Conservation (phyloP, 2,888 invertebrate genomes). For the Eupithecia tripunctaria region DNA sequence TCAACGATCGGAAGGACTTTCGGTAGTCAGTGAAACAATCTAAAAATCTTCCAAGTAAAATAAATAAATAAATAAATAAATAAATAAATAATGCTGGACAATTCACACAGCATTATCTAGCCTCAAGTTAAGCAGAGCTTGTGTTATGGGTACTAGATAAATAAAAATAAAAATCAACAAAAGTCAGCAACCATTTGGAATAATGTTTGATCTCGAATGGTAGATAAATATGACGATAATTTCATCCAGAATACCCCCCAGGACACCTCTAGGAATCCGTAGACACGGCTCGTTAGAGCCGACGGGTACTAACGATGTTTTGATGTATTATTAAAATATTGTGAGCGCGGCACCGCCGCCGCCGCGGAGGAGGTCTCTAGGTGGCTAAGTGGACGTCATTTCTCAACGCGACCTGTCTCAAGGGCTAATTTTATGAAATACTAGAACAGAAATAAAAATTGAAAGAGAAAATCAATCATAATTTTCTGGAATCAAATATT, state of each 20-base stretch:
- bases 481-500: background rate
- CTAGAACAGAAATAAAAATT: background rate
- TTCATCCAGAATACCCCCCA: conserved; percentile 32
- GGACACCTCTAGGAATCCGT: conserved; percentile 36
- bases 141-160: too few relatives aligned
- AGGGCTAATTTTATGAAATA: background rate
- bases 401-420: conserved; percentile 17
- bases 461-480: background rate
- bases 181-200: background rate
- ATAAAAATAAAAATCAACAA: background rate
- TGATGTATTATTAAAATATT: conserved; percentile 41
- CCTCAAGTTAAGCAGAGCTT: too few relatives aligned
- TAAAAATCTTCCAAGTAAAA: background rate
- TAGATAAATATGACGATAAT: background rate
- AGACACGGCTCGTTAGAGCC: conserved; percentile 34
- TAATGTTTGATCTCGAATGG: background rate
- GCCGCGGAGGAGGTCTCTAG: conserved; percentile 22
- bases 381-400: background rate
- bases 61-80: background rate
- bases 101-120: too few relatives aligned
- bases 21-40: too few relatives aligned
- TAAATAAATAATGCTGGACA: too few relatives aligned
- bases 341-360: conserved; percentile 13
- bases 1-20: too few relatives aligned
- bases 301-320: conserved; percentile 43